These are phyloP conservation scores for Cottus gobio DNA, from an alignment of 2,113 vertebrate species.

Conservation along the genomic window DNA sequence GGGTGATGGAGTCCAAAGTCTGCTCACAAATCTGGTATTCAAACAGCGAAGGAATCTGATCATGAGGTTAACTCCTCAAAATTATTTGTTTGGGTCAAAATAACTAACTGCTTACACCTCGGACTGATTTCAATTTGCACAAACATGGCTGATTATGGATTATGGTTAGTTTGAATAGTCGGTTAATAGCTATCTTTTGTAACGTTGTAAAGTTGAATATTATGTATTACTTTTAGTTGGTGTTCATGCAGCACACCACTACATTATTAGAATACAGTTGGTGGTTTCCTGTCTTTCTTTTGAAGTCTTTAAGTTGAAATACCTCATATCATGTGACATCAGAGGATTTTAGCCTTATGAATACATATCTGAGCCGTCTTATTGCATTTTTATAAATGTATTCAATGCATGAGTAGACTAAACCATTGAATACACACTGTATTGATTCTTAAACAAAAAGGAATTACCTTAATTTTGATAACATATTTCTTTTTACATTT, in stretches of 20 bases:
- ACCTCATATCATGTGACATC: not conserved
- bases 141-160: too few relatives aligned
- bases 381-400: not conserved
- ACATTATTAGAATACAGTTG: not conserved
- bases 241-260: not conserved
- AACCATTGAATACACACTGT: not conserved
- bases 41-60: constrained; percentile 56
- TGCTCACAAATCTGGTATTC: constrained; percentile 65
- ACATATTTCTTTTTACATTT: not conserved
- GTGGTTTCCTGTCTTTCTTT: not conserved
- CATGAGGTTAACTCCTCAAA: constrained; percentile 7
- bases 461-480: not conserved
- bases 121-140: not conserved
- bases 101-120: not conserved
- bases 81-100: constrained; percentile 5
- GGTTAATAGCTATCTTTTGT: not conserved
- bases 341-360: not conserved
- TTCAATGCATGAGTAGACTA: not conserved
- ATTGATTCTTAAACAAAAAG: not conserved
- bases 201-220: not conserved
- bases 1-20: constrained; percentile 76
- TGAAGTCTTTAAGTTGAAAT: not conserved
- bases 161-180: not conserved
- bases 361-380: not conserved
- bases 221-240: not conserved